Conservation (phyloP, 2,113 vertebrate species). For the Oryzias curvinotus region DNA sequence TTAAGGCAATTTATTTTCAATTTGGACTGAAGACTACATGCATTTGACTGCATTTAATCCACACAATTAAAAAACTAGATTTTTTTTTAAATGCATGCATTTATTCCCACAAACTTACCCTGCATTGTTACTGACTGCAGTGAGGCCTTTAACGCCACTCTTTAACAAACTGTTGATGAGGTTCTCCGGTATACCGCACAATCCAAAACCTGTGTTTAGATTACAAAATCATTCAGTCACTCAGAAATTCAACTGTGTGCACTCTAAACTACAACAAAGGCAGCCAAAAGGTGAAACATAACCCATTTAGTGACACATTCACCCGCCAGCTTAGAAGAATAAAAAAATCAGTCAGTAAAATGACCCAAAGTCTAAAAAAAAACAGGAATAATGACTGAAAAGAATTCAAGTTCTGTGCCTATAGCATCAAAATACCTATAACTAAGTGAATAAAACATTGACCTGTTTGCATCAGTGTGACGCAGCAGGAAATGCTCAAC, state of each 20-base stretch:
- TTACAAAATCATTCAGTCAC: not conserved
- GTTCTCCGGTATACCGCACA: constrained; percentile 98
- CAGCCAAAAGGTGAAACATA: not conserved
- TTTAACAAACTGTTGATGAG: constrained; percentile 92
- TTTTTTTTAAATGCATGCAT: too few relatives aligned
- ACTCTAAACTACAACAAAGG: not conserved
- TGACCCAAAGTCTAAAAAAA: not conserved
- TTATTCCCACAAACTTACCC: constrained; percentile 79
- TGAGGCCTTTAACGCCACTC: constrained; percentile 88
- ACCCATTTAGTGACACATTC: not conserved
- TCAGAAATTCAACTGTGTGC: not conserved
- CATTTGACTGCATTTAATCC: too few relatives aligned
- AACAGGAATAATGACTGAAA: not conserved
- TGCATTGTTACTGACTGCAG: constrained; percentile 97
- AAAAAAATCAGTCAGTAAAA: constrained; percentile 1
- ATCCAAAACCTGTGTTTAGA: constrained; percentile 84
- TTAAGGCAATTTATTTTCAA: too few relatives aligned
- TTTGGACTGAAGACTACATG: too few relatives aligned
- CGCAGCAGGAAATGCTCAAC: constrained; percentile 44
- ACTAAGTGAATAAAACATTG: too few relatives aligned
- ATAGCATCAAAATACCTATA: not conserved
- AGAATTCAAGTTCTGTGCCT: not conserved
- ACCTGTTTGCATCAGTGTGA: constrained; percentile 6
- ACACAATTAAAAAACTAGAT: too few relatives aligned
- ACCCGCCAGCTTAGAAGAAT: not conserved